These are phyloP conservation scores for Drosophila kurseongensis DNA, from an alignment of 1,140 invertebrate species.

Conservation along the genomic window DNA sequence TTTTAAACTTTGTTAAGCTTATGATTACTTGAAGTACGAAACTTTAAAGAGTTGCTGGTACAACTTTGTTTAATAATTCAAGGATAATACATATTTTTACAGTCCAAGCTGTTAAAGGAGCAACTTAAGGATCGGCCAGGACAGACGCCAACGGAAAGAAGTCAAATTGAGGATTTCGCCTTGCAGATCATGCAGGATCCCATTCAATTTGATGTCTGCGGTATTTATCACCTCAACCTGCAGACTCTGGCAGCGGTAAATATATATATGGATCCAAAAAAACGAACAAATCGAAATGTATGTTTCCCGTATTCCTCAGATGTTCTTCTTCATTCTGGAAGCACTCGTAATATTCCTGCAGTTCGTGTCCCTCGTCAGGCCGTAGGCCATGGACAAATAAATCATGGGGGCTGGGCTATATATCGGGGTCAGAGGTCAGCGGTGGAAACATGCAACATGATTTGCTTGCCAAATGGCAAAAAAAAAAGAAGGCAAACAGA, in stretches of 20 bases:
- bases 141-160: constrained; percentile 3
- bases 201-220: constrained; percentile 56
- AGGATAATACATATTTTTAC: background rate
- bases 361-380: constrained; percentile 47
- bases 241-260: constrained; percentile 50
- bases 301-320: constrained; percentile 19
- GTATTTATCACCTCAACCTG: constrained; percentile 65
- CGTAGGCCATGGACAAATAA: constrained; percentile 26
- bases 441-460: constrained; percentile 29
- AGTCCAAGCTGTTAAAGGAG: constrained; percentile 24
- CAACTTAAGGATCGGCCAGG: constrained; percentile 22
- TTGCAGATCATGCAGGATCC: constrained; percentile 71
- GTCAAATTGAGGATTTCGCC: constrained; percentile 48
- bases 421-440: constrained; percentile 12
- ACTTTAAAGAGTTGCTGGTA: no score
- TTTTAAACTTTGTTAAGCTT: no score
- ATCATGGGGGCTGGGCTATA: constrained; percentile 14
- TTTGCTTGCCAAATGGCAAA: constrained; percentile 14
- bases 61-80: no score
- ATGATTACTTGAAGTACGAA: no score
- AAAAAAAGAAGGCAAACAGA: background rate
- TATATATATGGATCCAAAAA: background rate
- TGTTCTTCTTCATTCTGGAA: constrained; percentile 69
- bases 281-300: background rate
- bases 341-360: constrained; percentile 66